These are phyloP conservation scores for Poeciliopsis turrubarensis DNA, from an alignment of 2,113 vertebrate species.

Conservation along the genomic window DNA sequence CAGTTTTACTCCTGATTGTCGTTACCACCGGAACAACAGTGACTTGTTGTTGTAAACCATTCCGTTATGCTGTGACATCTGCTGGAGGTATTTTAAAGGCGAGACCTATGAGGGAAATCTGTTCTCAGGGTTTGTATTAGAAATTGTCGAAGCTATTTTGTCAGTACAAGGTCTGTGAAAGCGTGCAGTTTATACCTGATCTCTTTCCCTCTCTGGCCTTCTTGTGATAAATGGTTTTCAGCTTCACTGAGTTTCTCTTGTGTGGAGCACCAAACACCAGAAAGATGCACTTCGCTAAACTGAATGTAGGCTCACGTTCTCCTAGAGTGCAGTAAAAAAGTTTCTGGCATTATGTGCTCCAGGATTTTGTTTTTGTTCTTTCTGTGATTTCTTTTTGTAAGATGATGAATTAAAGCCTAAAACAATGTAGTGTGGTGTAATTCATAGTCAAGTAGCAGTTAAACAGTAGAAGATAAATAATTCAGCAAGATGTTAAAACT, in stretches of 20 bases:
- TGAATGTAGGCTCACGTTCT: neutral
- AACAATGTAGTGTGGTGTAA: slow-evolving; percentile 37
- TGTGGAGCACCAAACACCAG: slow-evolving; percentile 1
- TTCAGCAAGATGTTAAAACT: slow-evolving; percentile 55
- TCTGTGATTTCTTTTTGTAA: neutral
- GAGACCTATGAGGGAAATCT: neutral
- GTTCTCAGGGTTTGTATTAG: slow-evolving; percentile 6
- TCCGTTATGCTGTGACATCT: neutral
- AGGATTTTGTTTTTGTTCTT: slow-evolving; percentile 1
- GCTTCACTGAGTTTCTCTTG: slow-evolving; percentile 16
- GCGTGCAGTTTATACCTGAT: slow-evolving; percentile 21
- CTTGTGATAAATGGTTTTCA: slow-evolving; percentile 46
- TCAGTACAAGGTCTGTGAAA: slow-evolving; percentile 21
- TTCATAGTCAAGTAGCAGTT: slow-evolving; percentile 20
- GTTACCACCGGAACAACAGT: neutral
- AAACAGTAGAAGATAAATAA: slow-evolving; percentile 58
- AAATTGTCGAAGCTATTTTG: slow-evolving; percentile 32
- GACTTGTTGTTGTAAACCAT: neutral
- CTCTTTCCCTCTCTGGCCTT: slow-evolving; percentile 10
- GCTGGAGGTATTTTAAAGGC: slow-evolving; percentile 7
- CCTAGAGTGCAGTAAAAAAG: slow-evolving; percentile 1
- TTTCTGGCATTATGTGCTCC: slow-evolving; percentile 4
- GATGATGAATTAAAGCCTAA: slow-evolving; percentile 24
- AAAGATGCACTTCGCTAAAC: slow-evolving; percentile 18
- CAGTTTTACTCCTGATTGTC: neutral